Evolutionary conservation across 2,888 invertebrate species (phyloP), one percentile per base, ranked within the genome.

Genomic region (Vannuccia rotundouncinata): DNA sequence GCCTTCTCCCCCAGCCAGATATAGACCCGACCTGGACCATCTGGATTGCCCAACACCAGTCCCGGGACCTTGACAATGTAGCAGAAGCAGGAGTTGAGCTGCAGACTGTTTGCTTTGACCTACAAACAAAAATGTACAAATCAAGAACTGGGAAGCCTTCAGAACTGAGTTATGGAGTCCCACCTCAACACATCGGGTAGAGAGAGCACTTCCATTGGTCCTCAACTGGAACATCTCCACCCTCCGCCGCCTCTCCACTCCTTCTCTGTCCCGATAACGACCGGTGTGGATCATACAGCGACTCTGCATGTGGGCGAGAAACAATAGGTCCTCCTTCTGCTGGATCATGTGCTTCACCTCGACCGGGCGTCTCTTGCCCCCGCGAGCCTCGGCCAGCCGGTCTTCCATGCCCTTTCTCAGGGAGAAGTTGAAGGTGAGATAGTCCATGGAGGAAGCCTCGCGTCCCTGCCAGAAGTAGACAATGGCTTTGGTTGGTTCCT

Each of bases 381-480:
- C n/a, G n/a, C n/a, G n/a, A n/a, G n/a, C n/a, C n/a, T n/a, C n/a
- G n/a, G n/a, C n/a, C 25, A 74, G 78, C 13, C 59, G 10, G n/a
- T 29, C 30, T 77, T 81, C 77, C 22, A 78, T 74, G 10, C 76
- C 80, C 29, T 79, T 81, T 2, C 77, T 77, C 1, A 75, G 0
- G 1, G 31, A 28, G 31, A 77, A 80, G 80, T 79, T 81, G 89
- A 99, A 99, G 0, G 95, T 98, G 0, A 99, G 90, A 97, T 98
- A 99, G 81, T 98, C 99, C 97, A 99, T 99, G 89, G 99, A 98
- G 82, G 93, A 92, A 0, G 98, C 98, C 86, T 95, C 93, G 31
- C 91, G 84, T 0, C 98, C 98, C 89, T 99, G 99, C 99, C 99
- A 99, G 90, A 99, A 99, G 89, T 99, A 99, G n/a, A 98, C 97